phyloP scores from a whole-genome alignment of 53 echinoderm and acorn worm genomes.

The Glandiceps talaboti region DNA sequence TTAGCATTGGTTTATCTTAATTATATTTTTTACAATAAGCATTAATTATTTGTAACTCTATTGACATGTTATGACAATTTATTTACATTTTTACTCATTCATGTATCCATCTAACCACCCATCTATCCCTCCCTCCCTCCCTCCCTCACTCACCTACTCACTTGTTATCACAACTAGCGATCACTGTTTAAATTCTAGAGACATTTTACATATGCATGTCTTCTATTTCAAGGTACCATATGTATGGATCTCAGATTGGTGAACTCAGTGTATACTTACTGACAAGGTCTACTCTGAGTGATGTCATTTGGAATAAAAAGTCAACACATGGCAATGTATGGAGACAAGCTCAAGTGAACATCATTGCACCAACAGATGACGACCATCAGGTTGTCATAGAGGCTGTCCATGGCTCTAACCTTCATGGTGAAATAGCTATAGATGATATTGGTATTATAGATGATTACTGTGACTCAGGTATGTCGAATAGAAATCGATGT shows the following conservation, averaged over 20 bases:
- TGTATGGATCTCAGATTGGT: constrained; percentile 52
- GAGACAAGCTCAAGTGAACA: not conserved
- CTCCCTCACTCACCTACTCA: too few species aligned
- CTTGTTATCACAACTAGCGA: too few species aligned
- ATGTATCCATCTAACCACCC: too few species aligned
- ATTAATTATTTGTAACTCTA: too few species aligned
- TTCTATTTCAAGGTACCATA: constrained; percentile 19
- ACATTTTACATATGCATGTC: too few species aligned
- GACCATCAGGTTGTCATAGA: not conserved
- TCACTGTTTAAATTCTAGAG: too few species aligned
- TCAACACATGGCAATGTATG: not conserved
- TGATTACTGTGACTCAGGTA: not conserved
- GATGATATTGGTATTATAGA: not conserved
- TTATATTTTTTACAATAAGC: too few species aligned
- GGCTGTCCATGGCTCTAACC: not conserved
- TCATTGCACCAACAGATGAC: not conserved
- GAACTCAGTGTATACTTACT: constrained; percentile 38
- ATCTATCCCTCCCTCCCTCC: too few species aligned
- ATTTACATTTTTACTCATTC: too few species aligned
- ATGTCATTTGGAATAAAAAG: not conserved
- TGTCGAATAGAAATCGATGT: too few species aligned
- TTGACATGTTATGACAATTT: too few species aligned
- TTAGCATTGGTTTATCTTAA: too few species aligned
- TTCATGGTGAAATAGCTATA: not conserved
- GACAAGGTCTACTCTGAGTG: constrained; percentile 4